Evolutionary conservation across 2,797 vertebrate genomes (phyloP).

Genomic region (Brachyrhaphis roseni): DNA sequence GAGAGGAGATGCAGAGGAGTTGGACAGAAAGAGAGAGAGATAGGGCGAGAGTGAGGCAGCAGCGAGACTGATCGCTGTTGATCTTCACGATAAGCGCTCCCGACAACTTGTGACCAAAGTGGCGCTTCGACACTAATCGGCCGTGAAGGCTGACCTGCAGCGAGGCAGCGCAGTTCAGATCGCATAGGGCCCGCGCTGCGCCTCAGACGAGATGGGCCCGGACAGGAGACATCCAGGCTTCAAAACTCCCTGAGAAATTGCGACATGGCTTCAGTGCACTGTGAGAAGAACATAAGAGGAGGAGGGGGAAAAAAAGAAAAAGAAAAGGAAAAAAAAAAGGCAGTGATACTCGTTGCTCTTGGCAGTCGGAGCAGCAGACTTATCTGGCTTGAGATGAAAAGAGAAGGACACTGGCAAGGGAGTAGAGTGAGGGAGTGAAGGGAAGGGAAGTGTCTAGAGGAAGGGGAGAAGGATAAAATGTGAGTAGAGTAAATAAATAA

Average conservation of each 20-base stretch:
- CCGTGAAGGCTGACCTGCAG: conserved; percentile 98
- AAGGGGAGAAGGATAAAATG: conserved; percentile 45
- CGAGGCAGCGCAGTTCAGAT: conserved; percentile 90
- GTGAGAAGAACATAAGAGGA: conserved; percentile 73
- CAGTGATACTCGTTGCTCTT: conserved; percentile 77
- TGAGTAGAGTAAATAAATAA: conserved; percentile 32
- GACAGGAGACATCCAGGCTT: conserved; percentile 96
- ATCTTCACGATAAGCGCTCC: conserved; percentile 91
- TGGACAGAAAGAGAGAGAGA: conserved; percentile 42
- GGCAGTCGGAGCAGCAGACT: conserved; percentile 75
- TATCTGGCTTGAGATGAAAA: conserved; percentile 77
- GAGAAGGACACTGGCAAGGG: conserved; percentile 71
- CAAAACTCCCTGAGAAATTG: conserved; percentile 84
- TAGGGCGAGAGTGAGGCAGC: conserved; percentile 45
- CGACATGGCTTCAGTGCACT: conserved; percentile 79
- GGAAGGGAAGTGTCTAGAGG: conserved; percentile 48
- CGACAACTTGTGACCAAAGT: conserved; percentile 95
- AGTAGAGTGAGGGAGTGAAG: conserved; percentile 60
- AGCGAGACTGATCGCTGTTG: conserved; percentile 84
- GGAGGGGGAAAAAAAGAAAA: background rate
- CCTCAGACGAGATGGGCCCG: conserved; percentile 82
- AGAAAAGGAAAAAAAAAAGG: conserved; percentile 14
- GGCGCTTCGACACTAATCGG: conserved; percentile 96
- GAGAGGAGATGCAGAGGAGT: conserved; percentile 60
- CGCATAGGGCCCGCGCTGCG: conserved; percentile 83